These are phyloP conservation scores for Florisuga fusca DNA, from an alignment of 2,797 vertebrate species.

Conservation along the genomic window DNA sequence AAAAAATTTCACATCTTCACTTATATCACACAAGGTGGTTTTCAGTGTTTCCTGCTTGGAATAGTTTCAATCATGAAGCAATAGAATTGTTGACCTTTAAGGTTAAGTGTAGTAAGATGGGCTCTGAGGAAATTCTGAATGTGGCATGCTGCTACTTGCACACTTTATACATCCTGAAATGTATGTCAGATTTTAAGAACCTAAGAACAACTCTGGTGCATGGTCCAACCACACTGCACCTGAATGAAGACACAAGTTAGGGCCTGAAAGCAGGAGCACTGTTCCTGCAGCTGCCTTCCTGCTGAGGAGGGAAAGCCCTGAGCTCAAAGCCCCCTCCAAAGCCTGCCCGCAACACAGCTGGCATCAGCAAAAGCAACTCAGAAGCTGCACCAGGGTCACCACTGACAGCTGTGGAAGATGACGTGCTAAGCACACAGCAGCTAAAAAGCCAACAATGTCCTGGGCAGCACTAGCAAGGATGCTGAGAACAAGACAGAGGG, in stretches of 20 bases:
- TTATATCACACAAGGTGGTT: not conserved
- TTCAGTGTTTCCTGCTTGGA: constrained; percentile 41
- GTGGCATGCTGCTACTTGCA: not conserved
- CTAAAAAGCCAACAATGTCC: not conserved
- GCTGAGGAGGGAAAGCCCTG: not conserved
- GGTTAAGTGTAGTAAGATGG: not conserved
- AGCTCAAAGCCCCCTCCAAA: not conserved
- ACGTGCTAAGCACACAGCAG: not conserved
- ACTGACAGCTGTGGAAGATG: not conserved
- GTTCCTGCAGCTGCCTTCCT: not conserved
- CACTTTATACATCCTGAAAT: not conserved
- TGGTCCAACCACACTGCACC: not conserved
- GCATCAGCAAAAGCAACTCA: fast-evolving
- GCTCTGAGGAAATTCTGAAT: not conserved
- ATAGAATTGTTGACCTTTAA: constrained; percentile 45
- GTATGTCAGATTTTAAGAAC: not conserved
- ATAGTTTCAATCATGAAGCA: constrained; percentile 53
- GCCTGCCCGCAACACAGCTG: not conserved
- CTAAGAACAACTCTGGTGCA: not conserved
- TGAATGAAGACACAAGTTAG: not conserved
- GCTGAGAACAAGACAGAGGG: not conserved
- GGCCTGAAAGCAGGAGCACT: not conserved
- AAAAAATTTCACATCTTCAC: not conserved
- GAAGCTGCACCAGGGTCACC: not conserved
- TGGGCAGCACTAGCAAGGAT: not conserved